Base-by-base conservation (phyloP, 2,113 vertebrate genomes). In the Nothocercus nigrocapillus region DNA sequence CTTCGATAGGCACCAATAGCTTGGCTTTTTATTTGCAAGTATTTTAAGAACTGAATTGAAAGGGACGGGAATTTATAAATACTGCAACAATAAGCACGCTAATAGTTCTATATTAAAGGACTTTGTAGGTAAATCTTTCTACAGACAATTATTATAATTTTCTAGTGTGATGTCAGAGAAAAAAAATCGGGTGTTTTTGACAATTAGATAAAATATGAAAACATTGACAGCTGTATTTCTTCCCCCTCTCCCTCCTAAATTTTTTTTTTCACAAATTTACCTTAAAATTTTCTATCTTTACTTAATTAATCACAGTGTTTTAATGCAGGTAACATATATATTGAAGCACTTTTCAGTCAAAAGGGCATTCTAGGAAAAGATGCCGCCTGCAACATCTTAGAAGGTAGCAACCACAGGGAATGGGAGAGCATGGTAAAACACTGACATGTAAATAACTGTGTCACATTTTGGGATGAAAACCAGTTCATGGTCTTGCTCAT, bases 391-490 rank as follows among this genome's bases (percentile, higher is more conserved):
- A 73, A 93, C 54, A 19, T 87, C 88, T 90, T 67, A 70, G 83
- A 93, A 94, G 63, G 81, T 18, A 25, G 54, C 1, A 27, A 92
- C 94, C 45, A 74, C 8, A 51, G 88, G 86, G 88, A 96, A 63
- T 3, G 0, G 49, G 80, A 90, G 40, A 70, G 59, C 63, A 75
- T 3, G 1, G 74, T 61, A 85, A 86, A 94, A 94, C 54, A 89
- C 88, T 90, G 94, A 86, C 83, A 95, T 85, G 90, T 91, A 96
- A 97, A 94, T 90, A 97, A 92, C 81, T 82, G 67, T 59, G 88
- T 94, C 94, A 93, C 86, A 84, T 90, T 86, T 90, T 53, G 81
- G 86, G 77, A 94, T 74, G 86, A 95, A 95, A 94, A 96, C 88
- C 95, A 93, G 93, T 45, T 82, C 81, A 59, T 70, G 81, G 74